Evolutionary conservation across 2,113 vertebrate species (phyloP).

Genomic region (Onychorhynchus coronatus): DNA sequence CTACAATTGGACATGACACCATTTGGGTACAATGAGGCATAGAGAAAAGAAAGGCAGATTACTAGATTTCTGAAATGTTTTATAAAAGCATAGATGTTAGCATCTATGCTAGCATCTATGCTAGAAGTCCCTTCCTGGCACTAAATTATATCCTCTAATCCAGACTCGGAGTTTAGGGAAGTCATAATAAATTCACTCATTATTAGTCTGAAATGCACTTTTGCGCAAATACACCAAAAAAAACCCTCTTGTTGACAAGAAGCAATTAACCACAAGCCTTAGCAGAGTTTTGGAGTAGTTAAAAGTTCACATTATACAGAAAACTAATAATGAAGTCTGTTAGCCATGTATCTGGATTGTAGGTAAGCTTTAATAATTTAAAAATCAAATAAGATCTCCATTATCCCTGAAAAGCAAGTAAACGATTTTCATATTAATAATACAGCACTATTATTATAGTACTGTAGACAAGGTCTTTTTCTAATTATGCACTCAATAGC

Average conservation of each 20-base stretch:
- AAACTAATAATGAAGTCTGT: background rate
- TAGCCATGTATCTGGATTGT: background rate
- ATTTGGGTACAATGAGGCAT: background rate
- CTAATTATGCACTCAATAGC: background rate
- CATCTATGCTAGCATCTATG: background rate
- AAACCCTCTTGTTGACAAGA: background rate
- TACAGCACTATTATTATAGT: background rate
- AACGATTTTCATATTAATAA: constrained; percentile 9
- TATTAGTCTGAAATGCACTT: background rate
- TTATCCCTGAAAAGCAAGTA: background rate
- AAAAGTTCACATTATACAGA: background rate
- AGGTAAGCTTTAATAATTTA: constrained; percentile 1
- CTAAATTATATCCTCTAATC: background rate
- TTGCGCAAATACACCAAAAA: background rate
- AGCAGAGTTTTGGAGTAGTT: background rate
- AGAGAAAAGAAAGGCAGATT: background rate
- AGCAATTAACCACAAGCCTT: background rate
- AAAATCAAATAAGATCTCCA: background rate
- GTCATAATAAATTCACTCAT: background rate
- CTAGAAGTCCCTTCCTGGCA: background rate
- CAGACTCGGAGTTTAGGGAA: background rate
- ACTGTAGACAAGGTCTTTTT: background rate
- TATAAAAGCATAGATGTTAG: background rate
- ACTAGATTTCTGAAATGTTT: background rate
- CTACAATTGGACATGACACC: background rate